Conservation (phyloP, 2,888 invertebrate genomes). For the Abrostola triplasia region DNA sequence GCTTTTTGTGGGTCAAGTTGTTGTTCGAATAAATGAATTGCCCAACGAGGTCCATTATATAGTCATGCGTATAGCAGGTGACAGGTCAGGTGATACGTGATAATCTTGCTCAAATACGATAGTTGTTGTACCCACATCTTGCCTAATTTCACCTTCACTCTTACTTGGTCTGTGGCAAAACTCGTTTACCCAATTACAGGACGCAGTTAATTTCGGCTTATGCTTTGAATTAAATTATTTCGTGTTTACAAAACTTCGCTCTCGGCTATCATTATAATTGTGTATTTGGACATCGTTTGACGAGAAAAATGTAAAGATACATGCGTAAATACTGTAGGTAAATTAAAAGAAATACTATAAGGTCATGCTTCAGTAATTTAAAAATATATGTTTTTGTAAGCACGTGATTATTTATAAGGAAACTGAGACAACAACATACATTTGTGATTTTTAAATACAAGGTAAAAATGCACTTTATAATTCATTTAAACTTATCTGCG, state of each 20-base stretch:
- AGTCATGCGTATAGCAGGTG: slow-evolving; percentile 34
- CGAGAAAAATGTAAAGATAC: background rate
- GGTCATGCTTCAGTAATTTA: too few relatives aligned
- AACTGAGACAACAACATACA: background rate
- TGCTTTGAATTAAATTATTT: slow-evolving; percentile 41
- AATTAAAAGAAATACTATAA: too few relatives aligned
- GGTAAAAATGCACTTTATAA: background rate
- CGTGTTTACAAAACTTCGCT: slow-evolving; percentile 31
- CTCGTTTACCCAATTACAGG: slow-evolving; percentile 50
- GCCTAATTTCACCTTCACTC: slow-evolving; percentile 52
- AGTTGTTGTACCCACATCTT: slow-evolving; percentile 29
- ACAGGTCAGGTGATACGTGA: slow-evolving; percentile 51
- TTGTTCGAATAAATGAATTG: slow-evolving; percentile 27
- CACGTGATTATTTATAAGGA: too few relatives aligned
- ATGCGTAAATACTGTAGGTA: too few relatives aligned
- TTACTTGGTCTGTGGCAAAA: slow-evolving; percentile 56
- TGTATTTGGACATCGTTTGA: slow-evolving; percentile 13
- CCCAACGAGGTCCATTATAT: slow-evolving; percentile 31
- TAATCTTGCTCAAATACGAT: slow-evolving; percentile 35
- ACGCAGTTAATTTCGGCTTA: slow-evolving; percentile 37
- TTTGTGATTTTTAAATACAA: background rate
- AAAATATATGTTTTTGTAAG: too few relatives aligned
- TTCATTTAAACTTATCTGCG: background rate
- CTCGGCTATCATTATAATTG: slow-evolving; percentile 17
- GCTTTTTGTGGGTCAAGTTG: slow-evolving; percentile 49